Percentiles rank a stretch among this genome's conserved stretches.
These are phyloP conservation scores for Tethya wilhelma DNA, from an alignment of 37 sponge, comb jelly and placozoan genomes.

Conservation along the genomic window DNA sequence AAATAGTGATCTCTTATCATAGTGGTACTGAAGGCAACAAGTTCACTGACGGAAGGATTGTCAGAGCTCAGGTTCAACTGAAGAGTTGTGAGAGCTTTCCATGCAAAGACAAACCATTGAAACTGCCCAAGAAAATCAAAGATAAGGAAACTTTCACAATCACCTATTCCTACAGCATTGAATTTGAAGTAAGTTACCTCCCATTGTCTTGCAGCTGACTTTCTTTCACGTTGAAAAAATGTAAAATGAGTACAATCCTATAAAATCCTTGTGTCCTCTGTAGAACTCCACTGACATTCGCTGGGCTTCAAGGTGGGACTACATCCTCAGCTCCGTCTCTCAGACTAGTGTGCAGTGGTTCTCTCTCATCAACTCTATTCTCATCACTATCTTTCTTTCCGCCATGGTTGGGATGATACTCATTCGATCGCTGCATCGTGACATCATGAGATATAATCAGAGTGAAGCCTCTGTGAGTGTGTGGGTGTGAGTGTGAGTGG, in stretches of 20 bases:
- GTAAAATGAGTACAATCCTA: no score
- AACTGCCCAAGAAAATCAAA: constrained; percentile 8
- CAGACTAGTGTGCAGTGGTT: constrained; percentile 97
- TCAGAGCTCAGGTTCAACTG: constrained; percentile 46
- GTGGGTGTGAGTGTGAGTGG: neutral
- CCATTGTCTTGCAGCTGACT: no score
- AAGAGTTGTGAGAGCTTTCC: constrained; percentile 44
- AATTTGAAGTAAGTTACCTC: constrained; percentile 70
- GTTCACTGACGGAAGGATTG: constrained; percentile 49
- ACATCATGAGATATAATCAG: constrained; percentile 93
- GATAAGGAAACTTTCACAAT: constrained; percentile 36
- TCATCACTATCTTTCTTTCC: constrained; percentile 93
- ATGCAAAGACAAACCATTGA: constrained; percentile 30
- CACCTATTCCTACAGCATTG: constrained; percentile 80
- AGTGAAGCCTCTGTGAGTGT: constrained; percentile 75
- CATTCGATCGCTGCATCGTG: constrained; percentile 87
- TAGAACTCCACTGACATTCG: constrained; percentile 58
- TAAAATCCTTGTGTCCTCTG: no score
- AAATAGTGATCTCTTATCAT: constrained; percentile 81
- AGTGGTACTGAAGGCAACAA: constrained; percentile 15
- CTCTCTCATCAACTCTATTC: constrained; percentile 88
- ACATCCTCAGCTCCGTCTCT: constrained; percentile 82
- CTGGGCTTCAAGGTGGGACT: constrained; percentile 99
- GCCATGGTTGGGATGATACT: constrained; percentile 98
- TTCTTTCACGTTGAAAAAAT: no score